A percentile compares a stretch with the other conserved stretches of the same genome.
These are phyloP conservation scores for Picathartes gymnocephalus DNA, from an alignment of 2,113 vertebrate genomes.

Conservation along the genomic window DNA sequence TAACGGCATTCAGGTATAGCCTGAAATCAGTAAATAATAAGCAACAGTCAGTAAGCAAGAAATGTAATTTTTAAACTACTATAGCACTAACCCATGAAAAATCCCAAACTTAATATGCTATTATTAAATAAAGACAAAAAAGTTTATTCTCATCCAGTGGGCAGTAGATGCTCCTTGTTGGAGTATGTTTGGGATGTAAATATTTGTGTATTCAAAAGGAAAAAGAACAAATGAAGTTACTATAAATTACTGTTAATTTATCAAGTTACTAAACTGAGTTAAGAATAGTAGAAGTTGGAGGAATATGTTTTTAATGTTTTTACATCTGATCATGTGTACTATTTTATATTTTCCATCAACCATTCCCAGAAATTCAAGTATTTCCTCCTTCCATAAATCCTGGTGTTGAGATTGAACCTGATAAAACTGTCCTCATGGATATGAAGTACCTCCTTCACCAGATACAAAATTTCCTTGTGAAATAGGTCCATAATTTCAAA, in stretches of 20 bases:
- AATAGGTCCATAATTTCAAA: neutral
- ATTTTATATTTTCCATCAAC: neutral
- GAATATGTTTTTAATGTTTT: neutral
- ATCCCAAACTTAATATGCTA: neutral
- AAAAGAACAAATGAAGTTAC: neutral
- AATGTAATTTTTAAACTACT: neutral
- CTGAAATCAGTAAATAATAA: neutral
- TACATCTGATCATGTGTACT: neutral
- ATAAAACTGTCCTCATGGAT: neutral
- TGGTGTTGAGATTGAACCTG: neutral
- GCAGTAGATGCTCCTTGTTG: neutral
- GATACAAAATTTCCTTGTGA: neutral
- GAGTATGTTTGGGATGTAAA: neutral
- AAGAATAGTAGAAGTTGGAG: neutral
- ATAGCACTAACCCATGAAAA: neutral
- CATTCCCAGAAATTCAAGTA: neutral
- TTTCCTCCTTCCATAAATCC: neutral
- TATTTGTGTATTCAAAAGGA: neutral
- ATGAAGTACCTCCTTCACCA: neutral
- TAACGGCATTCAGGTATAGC: neutral
- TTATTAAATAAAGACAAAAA: neutral
- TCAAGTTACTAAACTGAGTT: neutral
- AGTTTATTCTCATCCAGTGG: neutral
- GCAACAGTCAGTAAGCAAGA: rapidly evolving
- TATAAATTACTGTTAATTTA: neutral